Evolutionary conservation across 1,140 invertebrate species (phyloP), one percentile per base, ranked within the genome.

Genomic region (Ridgeia piscesae): DNA sequence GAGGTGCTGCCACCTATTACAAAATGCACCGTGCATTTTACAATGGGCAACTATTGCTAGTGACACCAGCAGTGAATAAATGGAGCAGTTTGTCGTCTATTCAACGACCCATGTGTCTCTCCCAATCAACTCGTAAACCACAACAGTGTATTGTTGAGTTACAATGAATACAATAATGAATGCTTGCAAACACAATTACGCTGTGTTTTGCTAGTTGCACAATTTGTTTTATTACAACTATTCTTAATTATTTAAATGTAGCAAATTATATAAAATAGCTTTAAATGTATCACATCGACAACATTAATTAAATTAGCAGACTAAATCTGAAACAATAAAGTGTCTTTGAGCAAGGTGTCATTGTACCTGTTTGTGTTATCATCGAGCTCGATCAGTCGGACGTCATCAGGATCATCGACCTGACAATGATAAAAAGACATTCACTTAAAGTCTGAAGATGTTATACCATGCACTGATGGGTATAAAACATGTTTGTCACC

Each of bases 301-400:
- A 77, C 58, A 31, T 11, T 50, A 50, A 50, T 8, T 8, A 50
- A 21, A 50, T 11, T 50, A 50, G 21, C 48, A 50, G 21, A 50
- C 21, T 50, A 50, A 21, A 50, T 50, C 8, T 0, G 48, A 21
- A 50, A 50, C 48, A 50, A 50, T 50, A 50, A 50, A 50, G 8
- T 21, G 90, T 33, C 34, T 35, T 35, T 92, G 35, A 91, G 27
- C 58, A 33, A 93, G 33, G 89, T 42, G 33, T 77, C 58, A 77
- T 77, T 31, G 27, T 77, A 90, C 96, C 95, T 98, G 94, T 97
- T 96, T 48, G 94, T 97, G 93, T 96, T 97, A 94, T 97, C 97
- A 93, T 98, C 98, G 92, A 97, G 95, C 94, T 98, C 98, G 34
- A 99, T 96, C 92, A 99, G 96, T 93, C 96, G 96, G 8, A 94